Base-by-base conservation (phyloP, 2,113 vertebrate genomes). In the Trinectes maculatus region DNA sequence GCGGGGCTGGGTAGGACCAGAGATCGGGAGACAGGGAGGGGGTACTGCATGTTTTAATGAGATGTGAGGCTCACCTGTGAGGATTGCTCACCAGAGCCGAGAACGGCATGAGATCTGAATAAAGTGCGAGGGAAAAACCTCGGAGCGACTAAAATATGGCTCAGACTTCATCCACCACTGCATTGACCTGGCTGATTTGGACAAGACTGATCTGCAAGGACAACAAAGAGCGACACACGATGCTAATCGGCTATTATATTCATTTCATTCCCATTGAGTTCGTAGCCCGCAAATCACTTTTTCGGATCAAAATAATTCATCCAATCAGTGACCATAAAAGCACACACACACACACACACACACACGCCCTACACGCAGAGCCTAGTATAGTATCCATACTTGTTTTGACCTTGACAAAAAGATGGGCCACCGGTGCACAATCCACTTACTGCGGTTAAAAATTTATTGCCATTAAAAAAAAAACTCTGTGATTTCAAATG, bases 11-110 rank as follows among this genome's bases (percentile, higher is more conserved):
- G 54, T 52, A 49, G 62, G 70, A 69, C 61, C 19, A 3, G 53
- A 67, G 84, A 75, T 48, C n/a, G 54, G 31, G 48, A 77, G 83
- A 61, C 58, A 44, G 70, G 63, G 71, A 72, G 80, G 80, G 68
- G 79, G 78, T 82, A 75, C 87, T 85, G 64, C 86, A 82, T 42
- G 58, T 89, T 92, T 91, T 91, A 90, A 91, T 92, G 88, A 92
- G 88, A 89, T 75, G 68, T 74, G 66, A 79, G 82, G 80, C 80
- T 84, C 82, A 77, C 85, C 77, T 67, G 72, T 79, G 63, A 80
- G 65, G 83, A 88, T 72, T 77, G 71, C 74, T 82, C 78, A 77
- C 71, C 33, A 18, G 81, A 82, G 81, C 65, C 74, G 57, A 12
- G 53, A 78, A 67, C 76, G 56, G 36, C 49, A 55, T 64, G 58